Base-by-base conservation (phyloP, 2,888 invertebrate species). In the Drosophila pseudotalamancana region DNA sequence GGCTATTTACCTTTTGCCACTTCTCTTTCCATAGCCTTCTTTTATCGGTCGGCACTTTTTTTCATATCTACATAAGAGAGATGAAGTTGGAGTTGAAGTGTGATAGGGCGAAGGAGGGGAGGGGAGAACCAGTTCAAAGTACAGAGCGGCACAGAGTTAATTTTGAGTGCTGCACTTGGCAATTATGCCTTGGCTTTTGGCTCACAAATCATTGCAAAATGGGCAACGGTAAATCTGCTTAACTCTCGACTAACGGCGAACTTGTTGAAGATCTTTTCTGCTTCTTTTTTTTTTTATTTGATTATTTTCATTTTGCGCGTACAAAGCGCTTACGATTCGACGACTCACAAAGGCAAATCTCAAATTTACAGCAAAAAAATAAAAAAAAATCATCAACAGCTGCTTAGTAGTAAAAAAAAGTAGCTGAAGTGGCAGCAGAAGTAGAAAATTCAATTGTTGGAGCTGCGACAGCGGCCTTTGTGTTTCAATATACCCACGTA, bases 381-480 rank as follows among this genome's bases (percentile, higher is more conserved):
- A 43, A 34, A 12, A 45, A 45, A 5, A 43, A 34, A n/a, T n/a
- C 23, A 35, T 39, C 46, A 39, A 51, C 62, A 40, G 55, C 53
- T 55, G 73, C 48, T 77, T 76, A 76, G 63, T 79, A 77, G 79
- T 54, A 59, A 77, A 78, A 77, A 78, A 78, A 83, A 75, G 65
- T 80, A 80, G 77, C 75, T 56, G 68, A 64, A 68, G 72, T 29
- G 29, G 43, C 43, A 45, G 43, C 29, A 31, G 65, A 79, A 82
- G 78, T 81, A 72, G 81, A 80, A 83, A 80, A 76, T 78, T 81
- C 84, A 80, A 80, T 80, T 80, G 84, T 78, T 72, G 35, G 29
- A 57, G 40, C 59, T 64, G 74, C 49, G 49, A 34, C 56, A 43
- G 16, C 35, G 46, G 70, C 57, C 59, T 63, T 83, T 80, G 75